Conservation (phyloP, 2,113 vertebrate species). For the Pterocles orientalis region DNA sequence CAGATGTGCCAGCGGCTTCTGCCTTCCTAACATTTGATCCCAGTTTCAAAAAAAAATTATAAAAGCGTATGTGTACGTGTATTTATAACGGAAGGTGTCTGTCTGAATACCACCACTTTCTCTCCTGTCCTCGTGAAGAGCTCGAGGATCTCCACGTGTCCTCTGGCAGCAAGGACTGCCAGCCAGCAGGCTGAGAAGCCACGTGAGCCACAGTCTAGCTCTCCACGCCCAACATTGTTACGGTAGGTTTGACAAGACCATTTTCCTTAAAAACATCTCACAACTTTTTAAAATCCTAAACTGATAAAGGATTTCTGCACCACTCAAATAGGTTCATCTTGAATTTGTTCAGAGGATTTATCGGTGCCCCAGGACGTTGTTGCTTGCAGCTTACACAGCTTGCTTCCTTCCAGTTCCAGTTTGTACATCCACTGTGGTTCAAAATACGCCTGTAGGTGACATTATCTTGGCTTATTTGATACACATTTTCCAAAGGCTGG, state of each 20-base stretch:
- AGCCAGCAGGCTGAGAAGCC: conserved; percentile 55
- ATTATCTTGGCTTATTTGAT: conserved; percentile 44
- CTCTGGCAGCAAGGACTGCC: conserved; percentile 61
- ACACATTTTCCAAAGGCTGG: conserved; percentile 72
- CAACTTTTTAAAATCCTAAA: conserved; percentile 71
- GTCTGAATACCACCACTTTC: not conserved
- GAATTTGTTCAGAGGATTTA: conserved; percentile 59
- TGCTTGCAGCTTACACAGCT: conserved; percentile 54
- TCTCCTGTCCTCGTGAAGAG: conserved; percentile 17
- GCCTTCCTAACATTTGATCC: conserved; percentile 34
- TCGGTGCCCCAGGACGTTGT: conserved; percentile 50
- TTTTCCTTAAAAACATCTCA: conserved; percentile 76
- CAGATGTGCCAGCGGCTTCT: not conserved
- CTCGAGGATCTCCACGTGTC: conserved; percentile 25
- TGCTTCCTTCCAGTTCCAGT: conserved; percentile 73
- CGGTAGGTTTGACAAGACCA: conserved; percentile 73
- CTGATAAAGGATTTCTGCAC: conserved; percentile 76
- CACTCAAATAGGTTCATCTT: conserved; percentile 64
- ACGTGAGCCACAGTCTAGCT: conserved; percentile 62
- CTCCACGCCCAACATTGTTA: conserved; percentile 69
- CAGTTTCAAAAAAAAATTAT: not conserved
- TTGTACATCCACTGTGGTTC: conserved; percentile 73
- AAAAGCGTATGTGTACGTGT: not conserved
- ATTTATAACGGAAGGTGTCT: conserved; percentile 11
- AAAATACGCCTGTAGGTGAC: conserved; percentile 61